A percentile compares a stretch with the other conserved stretches of the same genome.
Evolutionary conservation across 2,797 vertebrate species (phyloP).

Genomic region (Astyanax mexicanus): DNA sequence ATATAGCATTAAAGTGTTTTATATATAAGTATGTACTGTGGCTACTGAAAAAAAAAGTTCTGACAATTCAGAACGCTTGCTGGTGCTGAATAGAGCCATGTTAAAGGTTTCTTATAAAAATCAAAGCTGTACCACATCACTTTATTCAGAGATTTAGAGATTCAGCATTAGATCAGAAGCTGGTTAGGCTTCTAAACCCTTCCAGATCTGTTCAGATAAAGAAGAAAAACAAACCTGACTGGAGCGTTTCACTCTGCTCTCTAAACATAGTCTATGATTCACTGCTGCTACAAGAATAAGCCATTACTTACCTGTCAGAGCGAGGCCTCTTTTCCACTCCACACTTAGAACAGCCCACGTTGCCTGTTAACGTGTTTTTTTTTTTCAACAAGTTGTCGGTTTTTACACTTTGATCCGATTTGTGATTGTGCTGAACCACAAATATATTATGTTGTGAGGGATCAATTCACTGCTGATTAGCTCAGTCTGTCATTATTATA

Average conservation of each 20-base stretch:
- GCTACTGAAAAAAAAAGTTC: no score
- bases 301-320: not conserved
- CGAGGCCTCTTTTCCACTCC: not conserved
- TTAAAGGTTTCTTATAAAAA: no score
- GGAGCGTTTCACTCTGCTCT: not conserved
- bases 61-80: no score
- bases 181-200: not conserved
- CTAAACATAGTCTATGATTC: slow-evolving; percentile 16
- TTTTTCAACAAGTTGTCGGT: not conserved
- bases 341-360: not conserved
- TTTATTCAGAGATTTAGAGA: not conserved
- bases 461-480: not conserved
- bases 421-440: not conserved
- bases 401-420: not conserved
- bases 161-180: not conserved
- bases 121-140: not conserved
- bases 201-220: not conserved
- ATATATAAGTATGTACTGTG: no score
- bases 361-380: not conserved
- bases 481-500: not conserved
- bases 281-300: slow-evolving; percentile 8
- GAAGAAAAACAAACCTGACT: slow-evolving; percentile 2
- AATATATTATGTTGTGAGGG: not conserved
- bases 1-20: no score
- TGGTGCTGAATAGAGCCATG: no score